A percentile compares a stretch with the other conserved stretches of the same genome.
Evolutionary conservation across 2,888 invertebrate species (phyloP).

Genomic region (Palloptera scutellata): DNA sequence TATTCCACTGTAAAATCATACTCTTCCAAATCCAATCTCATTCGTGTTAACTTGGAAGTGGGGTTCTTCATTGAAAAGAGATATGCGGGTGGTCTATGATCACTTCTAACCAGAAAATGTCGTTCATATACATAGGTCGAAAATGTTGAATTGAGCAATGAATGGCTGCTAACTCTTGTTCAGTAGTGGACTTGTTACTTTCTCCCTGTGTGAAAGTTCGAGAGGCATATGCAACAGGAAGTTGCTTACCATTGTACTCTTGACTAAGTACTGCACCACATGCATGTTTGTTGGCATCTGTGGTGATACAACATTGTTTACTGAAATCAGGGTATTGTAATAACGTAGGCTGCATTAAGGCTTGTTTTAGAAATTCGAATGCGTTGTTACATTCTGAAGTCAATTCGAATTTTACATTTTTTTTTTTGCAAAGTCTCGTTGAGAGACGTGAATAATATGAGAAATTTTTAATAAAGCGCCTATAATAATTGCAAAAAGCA

Average conservation of each 20-base stretch:
- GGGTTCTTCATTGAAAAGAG: slow-evolving; percentile 13
- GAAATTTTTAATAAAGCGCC: slow-evolving; percentile 5
- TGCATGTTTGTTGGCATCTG: slow-evolving; percentile 8
- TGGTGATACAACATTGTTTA: slow-evolving; percentile 10
- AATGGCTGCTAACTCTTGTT: slow-evolving; percentile 7
- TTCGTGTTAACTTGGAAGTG: not conserved
- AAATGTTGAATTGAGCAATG: slow-evolving; percentile 6
- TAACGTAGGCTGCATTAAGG: no score
- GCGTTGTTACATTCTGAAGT: no score
- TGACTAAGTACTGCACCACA: slow-evolving; percentile 11
- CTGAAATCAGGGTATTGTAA: not conserved
- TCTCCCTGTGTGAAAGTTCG: not conserved
- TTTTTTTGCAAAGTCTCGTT: not conserved
- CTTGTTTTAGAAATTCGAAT: no score
- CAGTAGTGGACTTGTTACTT: not conserved
- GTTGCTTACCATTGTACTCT: not conserved
- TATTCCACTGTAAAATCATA: no score
- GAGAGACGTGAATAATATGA: slow-evolving; percentile 6
- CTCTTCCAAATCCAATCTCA: not conserved
- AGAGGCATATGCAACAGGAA: slow-evolving; percentile 6
- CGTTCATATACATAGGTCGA: not conserved
- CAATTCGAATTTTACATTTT: no score
- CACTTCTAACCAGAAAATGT: slow-evolving; percentile 9
- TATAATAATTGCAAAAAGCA: slow-evolving; percentile 10
- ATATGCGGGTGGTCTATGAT: slow-evolving; percentile 1